phyloP scores from a whole-genome alignment of 2,113 vertebrate genomes.

The Aptenodytes forsteri region DNA sequence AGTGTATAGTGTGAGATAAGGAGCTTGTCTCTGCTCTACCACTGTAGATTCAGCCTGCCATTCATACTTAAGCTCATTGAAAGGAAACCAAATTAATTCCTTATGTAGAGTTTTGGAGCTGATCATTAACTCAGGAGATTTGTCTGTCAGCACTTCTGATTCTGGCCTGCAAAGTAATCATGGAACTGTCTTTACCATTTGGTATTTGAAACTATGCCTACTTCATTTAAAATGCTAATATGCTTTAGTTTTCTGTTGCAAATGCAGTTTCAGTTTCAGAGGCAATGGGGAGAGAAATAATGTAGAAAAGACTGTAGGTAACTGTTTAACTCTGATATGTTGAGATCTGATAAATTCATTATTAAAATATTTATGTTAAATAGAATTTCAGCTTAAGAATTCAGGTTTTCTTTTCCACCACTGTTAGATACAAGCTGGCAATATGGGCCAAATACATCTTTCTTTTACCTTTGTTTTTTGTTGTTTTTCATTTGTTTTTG shows the following conservation, averaged over 20 bases:
- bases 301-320: not conserved
- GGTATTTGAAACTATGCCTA: not conserved
- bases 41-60: not conserved
- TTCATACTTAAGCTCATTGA: not conserved
- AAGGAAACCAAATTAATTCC: not conserved
- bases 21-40: not conserved
- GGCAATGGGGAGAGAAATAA: not conserved
- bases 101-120: not conserved
- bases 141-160: not conserved
- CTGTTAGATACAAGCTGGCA: not conserved
- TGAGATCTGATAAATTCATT: not conserved
- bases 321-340: rapidly evolving
- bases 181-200: not conserved
- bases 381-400: not conserved
- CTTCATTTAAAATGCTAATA: not conserved
- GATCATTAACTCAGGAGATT: not conserved
- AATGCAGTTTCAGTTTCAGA: not conserved
- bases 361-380: not conserved
- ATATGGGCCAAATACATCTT: not conserved
- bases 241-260: not conserved
- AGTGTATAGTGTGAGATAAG: not conserved
- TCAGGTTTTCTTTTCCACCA: not conserved
- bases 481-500: not conserved
- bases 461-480: not conserved
- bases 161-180: not conserved